phyloP scores from a whole-genome alignment of 2,113 vertebrate genomes.

The Genyomyrus donnyi region DNA sequence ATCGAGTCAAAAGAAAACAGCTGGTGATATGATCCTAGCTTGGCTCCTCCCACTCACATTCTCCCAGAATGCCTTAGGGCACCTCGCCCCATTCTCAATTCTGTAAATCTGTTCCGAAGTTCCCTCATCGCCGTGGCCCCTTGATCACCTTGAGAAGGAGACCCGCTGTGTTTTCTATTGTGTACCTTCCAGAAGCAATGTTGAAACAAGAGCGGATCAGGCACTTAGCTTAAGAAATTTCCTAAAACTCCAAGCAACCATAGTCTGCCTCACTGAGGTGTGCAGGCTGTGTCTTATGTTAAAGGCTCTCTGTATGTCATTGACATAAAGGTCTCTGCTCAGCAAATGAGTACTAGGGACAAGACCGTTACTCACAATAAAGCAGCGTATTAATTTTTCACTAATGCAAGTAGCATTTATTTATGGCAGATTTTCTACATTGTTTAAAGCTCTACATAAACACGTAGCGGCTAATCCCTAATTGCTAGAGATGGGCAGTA shows the following conservation, averaged over 20 bases:
- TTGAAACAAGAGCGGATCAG: not conserved
- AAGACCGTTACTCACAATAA: not conserved
- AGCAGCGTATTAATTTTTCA: not conserved
- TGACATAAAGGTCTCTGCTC: not conserved
- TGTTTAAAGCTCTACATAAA: not conserved
- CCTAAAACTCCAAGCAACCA: not conserved
- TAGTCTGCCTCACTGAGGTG: not conserved
- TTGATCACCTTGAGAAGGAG: not conserved
- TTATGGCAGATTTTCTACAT: not conserved
- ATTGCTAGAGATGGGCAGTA: not conserved
- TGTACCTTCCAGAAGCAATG: not conserved
- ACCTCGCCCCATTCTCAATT: not conserved
- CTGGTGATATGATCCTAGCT: not conserved
- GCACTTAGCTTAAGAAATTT: not conserved
- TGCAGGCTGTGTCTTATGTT: not conserved
- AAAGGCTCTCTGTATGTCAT: not conserved
- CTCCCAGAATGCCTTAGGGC: slow-evolving; percentile 1
- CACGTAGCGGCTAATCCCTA: not conserved
- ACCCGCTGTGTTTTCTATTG: not conserved
- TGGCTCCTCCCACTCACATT: not conserved
- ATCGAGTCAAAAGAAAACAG: not conserved
- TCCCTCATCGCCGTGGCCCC: not conserved
- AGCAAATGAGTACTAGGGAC: not conserved
- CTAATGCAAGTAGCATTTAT: not conserved
- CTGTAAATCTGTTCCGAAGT: not conserved